Evolutionary conservation across 2,797 vertebrate species (phyloP).

Genomic region (Callimico goeldii): DNA sequence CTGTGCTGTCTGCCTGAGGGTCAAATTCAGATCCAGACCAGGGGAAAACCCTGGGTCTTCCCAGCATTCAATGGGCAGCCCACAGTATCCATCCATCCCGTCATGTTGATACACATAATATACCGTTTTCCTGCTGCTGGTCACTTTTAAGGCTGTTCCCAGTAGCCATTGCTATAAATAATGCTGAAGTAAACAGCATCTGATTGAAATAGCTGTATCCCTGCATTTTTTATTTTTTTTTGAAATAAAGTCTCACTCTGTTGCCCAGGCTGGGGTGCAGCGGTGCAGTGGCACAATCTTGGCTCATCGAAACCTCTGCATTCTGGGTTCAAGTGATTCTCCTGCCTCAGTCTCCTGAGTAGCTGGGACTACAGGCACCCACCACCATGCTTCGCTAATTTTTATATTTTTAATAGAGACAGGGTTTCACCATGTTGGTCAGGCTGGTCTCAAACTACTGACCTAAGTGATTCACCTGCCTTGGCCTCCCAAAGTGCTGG

Average conservation of each 20-base stretch:
- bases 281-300: neutral
- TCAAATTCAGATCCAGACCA: neutral
- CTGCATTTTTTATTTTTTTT: neutral
- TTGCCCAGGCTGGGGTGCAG: neutral
- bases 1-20: neutral
- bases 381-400: neutral
- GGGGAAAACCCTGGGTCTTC: neutral
- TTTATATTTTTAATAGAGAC: neutral
- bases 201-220: neutral
- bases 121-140: neutral
- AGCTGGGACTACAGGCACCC: neutral
- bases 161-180: neutral
- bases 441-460: neutral
- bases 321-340: neutral
- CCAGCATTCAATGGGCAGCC: neutral
- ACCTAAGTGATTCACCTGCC: neutral
- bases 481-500: neutral
- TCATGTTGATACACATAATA: fast-evolving
- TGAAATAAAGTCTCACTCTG: neutral
- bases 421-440: neutral
- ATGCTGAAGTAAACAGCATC: neutral
- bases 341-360: neutral
- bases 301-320: neutral
- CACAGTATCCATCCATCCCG: neutral
- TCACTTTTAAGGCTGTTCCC: neutral